These are phyloP conservation scores for Taxidea taxus DNA, from an alignment of 2,113 vertebrate species.

Conservation along the genomic window DNA sequence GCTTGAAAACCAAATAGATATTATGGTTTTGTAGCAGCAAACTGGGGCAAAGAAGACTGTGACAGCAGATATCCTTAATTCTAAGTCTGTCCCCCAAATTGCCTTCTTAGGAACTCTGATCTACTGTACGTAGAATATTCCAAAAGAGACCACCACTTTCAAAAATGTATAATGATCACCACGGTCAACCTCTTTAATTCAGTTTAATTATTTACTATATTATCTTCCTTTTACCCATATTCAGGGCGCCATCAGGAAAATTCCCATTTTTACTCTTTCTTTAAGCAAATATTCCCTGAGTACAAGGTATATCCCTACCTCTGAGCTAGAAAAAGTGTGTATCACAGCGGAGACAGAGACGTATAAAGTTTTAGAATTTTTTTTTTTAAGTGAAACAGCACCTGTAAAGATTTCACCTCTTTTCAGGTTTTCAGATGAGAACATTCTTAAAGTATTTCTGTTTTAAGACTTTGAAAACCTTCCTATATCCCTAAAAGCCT, in stretches of 20 bases:
- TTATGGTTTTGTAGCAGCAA: not conserved
- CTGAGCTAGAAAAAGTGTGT: not conserved
- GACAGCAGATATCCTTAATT: rapidly evolving
- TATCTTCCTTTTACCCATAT: not conserved
- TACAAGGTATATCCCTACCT: too few species aligned
- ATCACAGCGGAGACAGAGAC: not conserved
- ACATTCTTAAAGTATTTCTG: not conserved
- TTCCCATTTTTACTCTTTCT: not conserved
- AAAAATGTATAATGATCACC: rapidly evolving
- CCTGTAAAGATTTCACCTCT: not conserved
- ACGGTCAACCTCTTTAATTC: rapidly evolving
- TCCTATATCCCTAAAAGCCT: not conserved
- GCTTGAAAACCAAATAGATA: not conserved
- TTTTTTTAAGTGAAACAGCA: not conserved
- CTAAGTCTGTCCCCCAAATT: not conserved
- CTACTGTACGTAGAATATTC: rapidly evolving
- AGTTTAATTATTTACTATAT: not conserved
- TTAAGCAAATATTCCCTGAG: not conserved
- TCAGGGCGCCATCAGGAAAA: not conserved
- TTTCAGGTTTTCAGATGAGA: not conserved
- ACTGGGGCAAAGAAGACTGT: not conserved
- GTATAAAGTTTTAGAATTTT: not conserved
- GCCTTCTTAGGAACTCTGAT: not conserved
- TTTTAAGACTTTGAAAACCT: not conserved
- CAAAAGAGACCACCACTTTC: not conserved